Evolutionary conservation across 2,888 invertebrate species (phyloP).

Genomic region (Drosophila mulleri): DNA sequence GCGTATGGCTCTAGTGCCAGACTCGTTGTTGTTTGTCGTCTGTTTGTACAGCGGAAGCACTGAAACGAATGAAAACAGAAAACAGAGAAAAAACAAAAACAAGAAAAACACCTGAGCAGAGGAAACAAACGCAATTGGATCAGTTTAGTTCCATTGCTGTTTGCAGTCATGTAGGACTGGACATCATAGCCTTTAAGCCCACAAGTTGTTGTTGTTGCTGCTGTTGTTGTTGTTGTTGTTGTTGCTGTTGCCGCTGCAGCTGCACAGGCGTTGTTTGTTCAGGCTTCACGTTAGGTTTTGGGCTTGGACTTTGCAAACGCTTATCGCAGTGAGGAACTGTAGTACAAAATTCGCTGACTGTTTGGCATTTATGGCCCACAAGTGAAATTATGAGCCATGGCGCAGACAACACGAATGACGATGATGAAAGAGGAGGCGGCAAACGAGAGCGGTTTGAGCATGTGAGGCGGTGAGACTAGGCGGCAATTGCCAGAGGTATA

Average conservation of each 20-base stretch:
- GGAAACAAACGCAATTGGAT: slow-evolving; percentile 66
- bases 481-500: slow-evolving; percentile 70
- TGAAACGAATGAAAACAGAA: slow-evolving; percentile 5
- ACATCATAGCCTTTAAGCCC: slow-evolving; percentile 47
- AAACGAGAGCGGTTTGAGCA: neutral
- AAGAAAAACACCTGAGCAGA: slow-evolving; percentile 28
- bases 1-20: slow-evolving; percentile 23
- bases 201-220: slow-evolving; percentile 21
- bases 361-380: slow-evolving; percentile 61
- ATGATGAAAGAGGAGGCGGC: neutral
- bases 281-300: slow-evolving; percentile 20
- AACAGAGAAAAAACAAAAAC: neutral
- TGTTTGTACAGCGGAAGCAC: slow-evolving; percentile 43
- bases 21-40: slow-evolving; percentile 22
- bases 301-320: slow-evolving; percentile 61
- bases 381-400: slow-evolving; percentile 64
- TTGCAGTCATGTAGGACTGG: slow-evolving; percentile 31
- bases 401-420: slow-evolving; percentile 34
- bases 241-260: slow-evolving; percentile 6
- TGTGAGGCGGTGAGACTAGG: slow-evolving; percentile 12
- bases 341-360: slow-evolving; percentile 61
- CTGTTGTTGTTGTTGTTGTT: slow-evolving; percentile 7
- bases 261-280: slow-evolving; percentile 34
- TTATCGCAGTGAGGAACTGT: slow-evolving; percentile 42
- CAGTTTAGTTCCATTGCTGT: slow-evolving; percentile 34